Percentiles rank a stretch among this genome's conserved stretches.
phyloP scores from a whole-genome alignment of 53 echinoderm and acorn worm genomes.

The Crossaster papposus region DNA sequence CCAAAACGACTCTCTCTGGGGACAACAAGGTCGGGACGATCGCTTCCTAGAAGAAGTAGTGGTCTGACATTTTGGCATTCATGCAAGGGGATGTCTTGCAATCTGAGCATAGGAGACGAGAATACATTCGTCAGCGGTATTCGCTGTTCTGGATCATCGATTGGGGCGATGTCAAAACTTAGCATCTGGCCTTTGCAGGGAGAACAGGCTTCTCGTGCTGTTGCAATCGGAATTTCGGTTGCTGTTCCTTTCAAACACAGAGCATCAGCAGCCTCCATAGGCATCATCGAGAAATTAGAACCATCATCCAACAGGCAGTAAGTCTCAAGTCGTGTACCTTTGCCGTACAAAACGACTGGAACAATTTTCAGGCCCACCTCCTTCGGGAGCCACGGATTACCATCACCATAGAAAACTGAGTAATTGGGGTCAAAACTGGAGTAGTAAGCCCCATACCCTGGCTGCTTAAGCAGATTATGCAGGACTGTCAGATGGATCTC shows the following conservation, averaged over 20 bases:
- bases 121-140: neutral
- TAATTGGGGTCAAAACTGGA: conserved; percentile 7
- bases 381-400: conserved; percentile 7
- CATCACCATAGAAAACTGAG: conserved; percentile 21
- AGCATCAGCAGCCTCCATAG: conserved; percentile 5
- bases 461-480: conserved; percentile 5
- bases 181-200: neutral
- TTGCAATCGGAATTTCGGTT: neutral
- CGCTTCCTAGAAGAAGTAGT: too few relatives aligned
- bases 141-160: neutral
- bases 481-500: conserved; percentile 4
- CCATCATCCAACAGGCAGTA: conserved; percentile 5
- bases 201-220: conserved; percentile 3
- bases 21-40: too few relatives aligned
- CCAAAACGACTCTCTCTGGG: too few relatives aligned
- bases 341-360: neutral
- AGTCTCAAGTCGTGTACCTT: too few relatives aligned
- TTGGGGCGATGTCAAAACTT: neutral
- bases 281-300: conserved; percentile 15
- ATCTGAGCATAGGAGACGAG: conserved; percentile 16
- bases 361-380: conserved; percentile 38
- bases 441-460: conserved; percentile 1
- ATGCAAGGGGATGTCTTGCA: too few relatives aligned
- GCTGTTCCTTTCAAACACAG: neutral
- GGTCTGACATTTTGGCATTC: too few relatives aligned